A percentile compares a stretch with the other conserved stretches of the same genome.
These are phyloP conservation scores for Abramis brama DNA, from an alignment of 2,113 vertebrate species.

Conservation along the genomic window DNA sequence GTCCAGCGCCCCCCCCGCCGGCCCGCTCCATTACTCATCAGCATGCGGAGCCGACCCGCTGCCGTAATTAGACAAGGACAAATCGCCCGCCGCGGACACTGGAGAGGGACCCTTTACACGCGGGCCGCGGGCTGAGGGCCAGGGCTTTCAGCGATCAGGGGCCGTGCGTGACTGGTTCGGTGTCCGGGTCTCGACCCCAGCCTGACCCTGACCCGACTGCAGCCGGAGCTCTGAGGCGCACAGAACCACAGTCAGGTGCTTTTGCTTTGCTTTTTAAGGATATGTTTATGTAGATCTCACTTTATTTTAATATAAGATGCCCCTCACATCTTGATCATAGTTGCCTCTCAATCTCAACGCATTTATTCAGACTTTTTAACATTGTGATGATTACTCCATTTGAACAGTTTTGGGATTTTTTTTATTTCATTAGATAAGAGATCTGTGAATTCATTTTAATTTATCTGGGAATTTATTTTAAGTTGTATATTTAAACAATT, in stretches of 20 bases:
- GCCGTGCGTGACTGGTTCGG: slow-evolving; percentile 66
- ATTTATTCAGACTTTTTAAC: not conserved
- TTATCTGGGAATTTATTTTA: not conserved
- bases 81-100: slow-evolving; percentile 77
- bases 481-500: not conserved
- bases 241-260: no score
- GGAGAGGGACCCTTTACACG: slow-evolving; percentile 74
- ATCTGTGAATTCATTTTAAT: not conserved
- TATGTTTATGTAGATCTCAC: not conserved
- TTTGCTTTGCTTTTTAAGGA: not conserved
- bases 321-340: no score
- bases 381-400: not conserved
- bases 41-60: slow-evolving; percentile 84
- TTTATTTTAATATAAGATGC: no score
- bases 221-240: not conserved
- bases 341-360: not conserved
- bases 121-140: slow-evolving; percentile 72
- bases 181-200: slow-evolving; percentile 54
- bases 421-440: not conserved
- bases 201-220: not conserved
- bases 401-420: not conserved
- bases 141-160: slow-evolving; percentile 62
- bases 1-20: slow-evolving; percentile 72
- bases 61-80: slow-evolving; percentile 97
- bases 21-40: slow-evolving; percentile 89